Percentiles rank a stretch among this genome's conserved stretches.
Conservation (phyloP, 2,888 invertebrate species). For the Halictus quadricinctus region DNA sequence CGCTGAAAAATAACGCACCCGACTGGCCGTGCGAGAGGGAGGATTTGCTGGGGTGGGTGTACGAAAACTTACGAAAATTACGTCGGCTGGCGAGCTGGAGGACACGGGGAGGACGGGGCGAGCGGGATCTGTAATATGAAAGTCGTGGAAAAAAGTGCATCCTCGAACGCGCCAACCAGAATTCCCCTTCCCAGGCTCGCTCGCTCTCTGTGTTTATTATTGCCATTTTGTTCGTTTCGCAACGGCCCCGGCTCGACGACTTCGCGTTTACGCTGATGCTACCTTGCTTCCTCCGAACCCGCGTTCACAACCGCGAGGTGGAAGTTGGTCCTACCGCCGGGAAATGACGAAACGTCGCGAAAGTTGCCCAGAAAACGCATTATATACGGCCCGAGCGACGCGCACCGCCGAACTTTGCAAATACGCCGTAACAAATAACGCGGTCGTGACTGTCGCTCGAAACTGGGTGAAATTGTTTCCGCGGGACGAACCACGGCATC, state of each 20-base stretch:
- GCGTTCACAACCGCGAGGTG: background rate
- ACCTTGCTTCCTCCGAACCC: slow-evolving; percentile 14
- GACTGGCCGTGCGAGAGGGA: background rate
- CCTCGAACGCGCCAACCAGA: background rate
- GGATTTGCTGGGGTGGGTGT: background rate
- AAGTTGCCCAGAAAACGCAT: slow-evolving; percentile 61
- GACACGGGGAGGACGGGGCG: background rate
- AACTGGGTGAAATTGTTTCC: slow-evolving; percentile 53
- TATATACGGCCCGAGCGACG: slow-evolving; percentile 50
- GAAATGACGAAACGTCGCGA: slow-evolving; percentile 60
- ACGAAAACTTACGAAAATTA: slow-evolving; percentile 20
- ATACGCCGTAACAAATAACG: slow-evolving; percentile 57
- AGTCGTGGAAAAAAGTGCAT: slow-evolving; percentile 24
- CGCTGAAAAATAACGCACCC: background rate
- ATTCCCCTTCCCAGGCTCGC: background rate
- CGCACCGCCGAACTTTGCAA: slow-evolving; percentile 56
- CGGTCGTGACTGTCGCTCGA: slow-evolving; percentile 13
- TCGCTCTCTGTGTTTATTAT: slow-evolving; percentile 7
- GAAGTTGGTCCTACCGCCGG: slow-evolving; percentile 32
- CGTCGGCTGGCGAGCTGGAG: too few relatives aligned
- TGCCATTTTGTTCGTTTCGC: background rate
- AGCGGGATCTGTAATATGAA: slow-evolving; percentile 1
- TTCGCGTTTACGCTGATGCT: background rate
- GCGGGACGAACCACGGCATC: background rate
- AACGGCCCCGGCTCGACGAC: background rate